These are phyloP conservation scores for Dendroctonus ponderosae DNA, from an alignment of 1,140 invertebrate species.

Conservation along the genomic window DNA sequence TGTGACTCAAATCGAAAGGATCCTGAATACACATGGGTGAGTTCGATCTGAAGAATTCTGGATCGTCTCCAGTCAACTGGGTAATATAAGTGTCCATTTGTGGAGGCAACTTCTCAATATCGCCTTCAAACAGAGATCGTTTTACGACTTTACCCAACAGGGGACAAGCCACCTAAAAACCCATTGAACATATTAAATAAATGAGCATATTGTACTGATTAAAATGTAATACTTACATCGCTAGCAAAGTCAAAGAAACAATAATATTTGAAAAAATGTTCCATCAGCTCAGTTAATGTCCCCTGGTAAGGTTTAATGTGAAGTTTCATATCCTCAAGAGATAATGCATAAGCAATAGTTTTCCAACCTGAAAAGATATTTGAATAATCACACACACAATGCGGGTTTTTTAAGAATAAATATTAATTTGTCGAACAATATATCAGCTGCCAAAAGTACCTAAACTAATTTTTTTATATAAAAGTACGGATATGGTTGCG, in stretches of 20 bases:
- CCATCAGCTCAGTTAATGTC: conserved; percentile 36
- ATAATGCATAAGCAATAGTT: conserved; percentile 38
- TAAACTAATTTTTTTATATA: no score
- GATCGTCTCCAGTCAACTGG: conserved; percentile 37
- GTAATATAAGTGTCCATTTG: conserved; percentile 46
- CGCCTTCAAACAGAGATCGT: conserved; percentile 43
- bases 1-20: conserved; percentile 53
- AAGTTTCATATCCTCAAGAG: conserved; percentile 31
- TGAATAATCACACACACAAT: neutral
- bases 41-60: conserved; percentile 42
- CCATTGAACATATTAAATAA: conserved; percentile 16
- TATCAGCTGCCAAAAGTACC: no score
- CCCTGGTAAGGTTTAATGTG: conserved; percentile 33
- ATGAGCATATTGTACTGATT: neutral
- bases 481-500: no score
- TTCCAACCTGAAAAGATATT: conserved; percentile 45
- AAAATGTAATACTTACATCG: conserved; percentile 38
- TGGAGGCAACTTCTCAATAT: conserved; percentile 38
- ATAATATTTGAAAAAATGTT: conserved; percentile 47
- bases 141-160: conserved; percentile 44
- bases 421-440: no score
- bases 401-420: neutral
- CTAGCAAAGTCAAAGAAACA: conserved; percentile 42
- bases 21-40: conserved; percentile 51
- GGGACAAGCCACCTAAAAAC: conserved; percentile 48